phyloP scores from a whole-genome alignment of 2,113 vertebrate genomes.

The Cryptotis parvus region DNA sequence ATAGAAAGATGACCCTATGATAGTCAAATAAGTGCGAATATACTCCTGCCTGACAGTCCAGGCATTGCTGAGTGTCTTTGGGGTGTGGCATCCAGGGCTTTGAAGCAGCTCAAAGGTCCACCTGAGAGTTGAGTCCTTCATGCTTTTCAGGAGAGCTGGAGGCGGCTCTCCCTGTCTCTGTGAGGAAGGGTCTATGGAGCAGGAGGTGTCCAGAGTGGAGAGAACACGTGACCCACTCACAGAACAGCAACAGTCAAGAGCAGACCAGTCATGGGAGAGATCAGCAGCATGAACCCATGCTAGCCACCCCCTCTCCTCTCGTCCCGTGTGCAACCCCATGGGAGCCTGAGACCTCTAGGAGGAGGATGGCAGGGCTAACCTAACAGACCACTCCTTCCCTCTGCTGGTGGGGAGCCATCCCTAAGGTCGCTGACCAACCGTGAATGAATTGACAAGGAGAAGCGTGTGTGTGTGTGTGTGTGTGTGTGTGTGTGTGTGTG shows the following conservation, averaged over 20 bases:
- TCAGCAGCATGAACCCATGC: not conserved
- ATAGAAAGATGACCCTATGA: not conserved
- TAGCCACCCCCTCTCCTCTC: not conserved
- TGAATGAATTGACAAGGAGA: not conserved
- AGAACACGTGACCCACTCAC: not conserved
- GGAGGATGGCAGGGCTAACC: fast-evolving
- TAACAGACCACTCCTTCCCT: not conserved
- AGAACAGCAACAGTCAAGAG: not conserved
- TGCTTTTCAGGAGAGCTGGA: not conserved
- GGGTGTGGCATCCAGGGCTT: not conserved
- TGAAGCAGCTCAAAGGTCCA: not conserved
- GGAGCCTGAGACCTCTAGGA: not conserved
- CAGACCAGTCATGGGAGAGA: not conserved
- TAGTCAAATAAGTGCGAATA: not conserved
- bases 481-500: no score
- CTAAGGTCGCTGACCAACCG: no score
- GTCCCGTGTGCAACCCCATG: no score
- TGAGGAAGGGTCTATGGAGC: no score
- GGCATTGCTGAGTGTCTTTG: not conserved
- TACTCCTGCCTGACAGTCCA: not conserved
- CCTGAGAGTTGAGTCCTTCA: not conserved
- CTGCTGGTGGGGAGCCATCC: not conserved
- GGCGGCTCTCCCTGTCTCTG: not conserved
- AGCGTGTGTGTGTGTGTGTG: no score
- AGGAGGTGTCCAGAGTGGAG: fast-evolving